phyloP scores from a whole-genome alignment of 1,140 invertebrate species.

The Camponotus floridanus region DNA sequence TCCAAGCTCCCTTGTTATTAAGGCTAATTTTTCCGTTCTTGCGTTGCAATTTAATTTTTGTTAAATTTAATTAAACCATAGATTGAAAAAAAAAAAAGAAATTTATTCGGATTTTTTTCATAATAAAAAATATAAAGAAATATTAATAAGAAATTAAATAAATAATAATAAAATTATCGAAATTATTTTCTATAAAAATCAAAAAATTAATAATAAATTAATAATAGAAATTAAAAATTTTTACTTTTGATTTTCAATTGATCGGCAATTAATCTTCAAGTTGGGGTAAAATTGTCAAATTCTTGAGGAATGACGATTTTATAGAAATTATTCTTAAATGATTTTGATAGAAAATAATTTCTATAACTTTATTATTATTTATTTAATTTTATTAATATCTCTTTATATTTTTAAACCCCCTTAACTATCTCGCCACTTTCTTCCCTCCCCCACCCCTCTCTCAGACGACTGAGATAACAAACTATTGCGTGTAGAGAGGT shows the following conservation, averaged over 20 bases:
- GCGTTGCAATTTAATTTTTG: not conserved
- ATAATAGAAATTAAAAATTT: too few relatives aligned
- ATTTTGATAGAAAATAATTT: not conserved
- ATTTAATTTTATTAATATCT: too few relatives aligned
- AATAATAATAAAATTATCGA: too few relatives aligned
- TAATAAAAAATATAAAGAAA: not conserved
- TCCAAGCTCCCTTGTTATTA: not conserved
- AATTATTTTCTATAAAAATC: not conserved
- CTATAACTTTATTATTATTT: too few relatives aligned
- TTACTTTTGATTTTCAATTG: too few relatives aligned
- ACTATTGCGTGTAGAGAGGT: not conserved
- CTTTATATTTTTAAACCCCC: too few relatives aligned
- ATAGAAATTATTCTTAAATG: not conserved
- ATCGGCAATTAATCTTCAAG: too few relatives aligned
- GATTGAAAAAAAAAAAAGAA: not conserved
- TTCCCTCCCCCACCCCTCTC: too few relatives aligned
- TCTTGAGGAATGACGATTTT: not conserved
- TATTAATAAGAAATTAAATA: not conserved
- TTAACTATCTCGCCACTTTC: not conserved
- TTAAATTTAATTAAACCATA: too few relatives aligned
- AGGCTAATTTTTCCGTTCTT: not conserved
- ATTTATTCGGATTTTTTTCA: not conserved
- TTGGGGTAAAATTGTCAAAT: too few relatives aligned
- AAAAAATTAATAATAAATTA: too few relatives aligned
- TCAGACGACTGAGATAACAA: constrained; percentile 10